A percentile compares a stretch with the other conserved stretches of the same genome.
These are phyloP conservation scores for Cranoglanis bouderius DNA, from an alignment of 2,113 vertebrate species.

Conservation along the genomic window DNA sequence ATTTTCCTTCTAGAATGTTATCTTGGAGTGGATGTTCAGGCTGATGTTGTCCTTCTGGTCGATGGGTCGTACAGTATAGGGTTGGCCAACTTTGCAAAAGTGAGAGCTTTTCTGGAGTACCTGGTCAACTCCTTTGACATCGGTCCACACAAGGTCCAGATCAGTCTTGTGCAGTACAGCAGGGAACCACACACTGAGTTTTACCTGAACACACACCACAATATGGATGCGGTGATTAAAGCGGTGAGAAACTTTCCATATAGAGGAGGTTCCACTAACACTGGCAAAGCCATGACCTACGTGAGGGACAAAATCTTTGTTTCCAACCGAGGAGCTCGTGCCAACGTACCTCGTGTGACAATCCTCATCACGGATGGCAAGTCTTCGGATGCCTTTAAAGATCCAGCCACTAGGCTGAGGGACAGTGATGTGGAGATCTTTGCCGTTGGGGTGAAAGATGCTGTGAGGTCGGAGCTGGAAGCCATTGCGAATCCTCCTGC, in stretches of 20 bases:
- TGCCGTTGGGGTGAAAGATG: slow-evolving; percentile 96
- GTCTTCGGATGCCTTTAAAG: slow-evolving; percentile 93
- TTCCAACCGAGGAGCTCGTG: slow-evolving; percentile 80
- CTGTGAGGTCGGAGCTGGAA: slow-evolving; percentile 90
- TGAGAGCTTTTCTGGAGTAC: slow-evolving; percentile 92
- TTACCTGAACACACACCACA: slow-evolving; percentile 85
- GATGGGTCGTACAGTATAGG: slow-evolving; percentile 98
- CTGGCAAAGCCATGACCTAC: slow-evolving; percentile 94
- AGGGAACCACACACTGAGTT: slow-evolving; percentile 94
- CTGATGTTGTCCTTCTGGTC: slow-evolving; percentile 94
- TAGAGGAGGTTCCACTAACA: slow-evolving; percentile 96
- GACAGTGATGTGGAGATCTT: slow-evolving; percentile 93
- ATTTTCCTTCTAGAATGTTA: slow-evolving; percentile 83
- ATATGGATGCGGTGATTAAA: slow-evolving; percentile 82
- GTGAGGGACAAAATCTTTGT: slow-evolving; percentile 91
- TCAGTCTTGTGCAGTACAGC: slow-evolving; percentile 97
- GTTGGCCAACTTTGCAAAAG: slow-evolving; percentile 94
- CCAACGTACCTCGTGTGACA: slow-evolving; percentile 88
- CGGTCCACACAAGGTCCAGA: slow-evolving; percentile 87
- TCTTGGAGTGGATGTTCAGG: slow-evolving; percentile 91
- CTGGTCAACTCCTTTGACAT: slow-evolving; percentile 94
- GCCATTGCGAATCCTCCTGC: slow-evolving; percentile 88
- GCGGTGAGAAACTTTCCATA: slow-evolving; percentile 94
- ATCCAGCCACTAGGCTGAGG: slow-evolving; percentile 84
- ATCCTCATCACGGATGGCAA: slow-evolving; percentile 99